Percentiles rank a stretch among this genome's conserved stretches.
phyloP scores from a whole-genome alignment of 2,888 invertebrate species.

The Sipha maydis region DNA sequence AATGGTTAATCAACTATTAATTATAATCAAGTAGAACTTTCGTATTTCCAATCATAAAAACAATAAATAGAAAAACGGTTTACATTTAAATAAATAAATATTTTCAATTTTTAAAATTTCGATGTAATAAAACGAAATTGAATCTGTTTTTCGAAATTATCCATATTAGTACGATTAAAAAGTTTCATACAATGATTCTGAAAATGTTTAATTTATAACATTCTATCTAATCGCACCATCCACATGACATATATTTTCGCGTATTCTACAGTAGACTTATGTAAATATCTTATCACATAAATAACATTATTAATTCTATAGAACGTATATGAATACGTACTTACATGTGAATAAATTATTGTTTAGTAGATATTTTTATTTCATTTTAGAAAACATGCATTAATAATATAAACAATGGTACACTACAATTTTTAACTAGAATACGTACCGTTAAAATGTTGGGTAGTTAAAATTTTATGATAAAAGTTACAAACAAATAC shows the following conservation, averaged over 20 bases:
- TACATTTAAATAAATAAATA: too few species aligned
- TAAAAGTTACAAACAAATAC: slow-evolving; percentile 33
- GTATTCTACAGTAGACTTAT: neutral
- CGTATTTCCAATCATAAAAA: too few species aligned
- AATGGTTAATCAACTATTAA: too few species aligned
- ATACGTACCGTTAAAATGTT: slow-evolving; percentile 14
- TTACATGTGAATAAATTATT: neutral
- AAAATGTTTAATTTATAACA: too few species aligned
- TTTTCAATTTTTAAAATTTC: too few species aligned
- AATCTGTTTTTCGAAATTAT: too few species aligned
- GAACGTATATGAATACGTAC: neutral
- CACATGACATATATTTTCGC: neutral
- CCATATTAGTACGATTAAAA: too few species aligned
- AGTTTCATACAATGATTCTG: too few species aligned
- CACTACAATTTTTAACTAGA: slow-evolving; percentile 10
- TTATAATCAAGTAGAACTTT: too few species aligned
- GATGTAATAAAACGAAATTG: too few species aligned
- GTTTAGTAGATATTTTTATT: neutral
- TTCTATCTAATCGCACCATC: neutral
- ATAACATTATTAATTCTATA: neutral
- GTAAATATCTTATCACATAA: neutral
- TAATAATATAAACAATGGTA: neutral
- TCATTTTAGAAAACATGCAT: neutral
- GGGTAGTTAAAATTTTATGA: slow-evolving; percentile 36
- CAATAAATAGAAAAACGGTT: too few species aligned